Conservation (phyloP, 2,888 invertebrate species). For the Scelioninae gen. 2 region DNA sequence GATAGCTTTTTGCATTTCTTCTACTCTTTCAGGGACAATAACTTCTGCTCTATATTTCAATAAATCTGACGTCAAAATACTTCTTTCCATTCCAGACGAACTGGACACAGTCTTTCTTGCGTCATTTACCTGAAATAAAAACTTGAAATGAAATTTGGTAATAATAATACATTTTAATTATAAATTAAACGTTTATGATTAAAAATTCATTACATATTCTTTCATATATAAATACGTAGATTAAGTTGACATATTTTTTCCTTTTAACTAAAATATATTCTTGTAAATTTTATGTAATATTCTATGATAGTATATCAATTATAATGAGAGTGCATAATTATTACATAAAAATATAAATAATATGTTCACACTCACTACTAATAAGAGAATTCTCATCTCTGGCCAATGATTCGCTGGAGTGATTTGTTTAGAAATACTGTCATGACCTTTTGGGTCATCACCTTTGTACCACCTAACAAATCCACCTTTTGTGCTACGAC, state of each 20-base stretch:
- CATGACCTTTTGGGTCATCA: slow-evolving; percentile 79
- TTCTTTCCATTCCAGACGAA: slow-evolving; percentile 91
- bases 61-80: slow-evolving; percentile 88
- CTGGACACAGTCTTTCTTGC: slow-evolving; percentile 89
- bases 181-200: no score
- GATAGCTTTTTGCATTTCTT: slow-evolving; percentile 81
- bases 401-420: slow-evolving; percentile 89
- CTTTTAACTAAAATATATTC: no score
- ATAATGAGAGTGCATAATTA: no score
- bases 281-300: no score
- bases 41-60: slow-evolving; percentile 84
- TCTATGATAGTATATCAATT: no score
- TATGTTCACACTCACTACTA: slow-evolving; percentile 90
- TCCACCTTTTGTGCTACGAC: slow-evolving; percentile 94
- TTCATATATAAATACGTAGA: no score
- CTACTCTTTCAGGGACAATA: slow-evolving; percentile 84
- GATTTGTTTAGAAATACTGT: slow-evolving; percentile 87
- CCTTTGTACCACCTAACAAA: slow-evolving; percentile 96
- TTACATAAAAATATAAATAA: no score
- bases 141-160: no score
- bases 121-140: slow-evolving; percentile 79
- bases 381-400: slow-evolving; percentile 89
- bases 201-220: no score
- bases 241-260: no score
- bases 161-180: no score